These are phyloP conservation scores for Creontiades dilutus DNA, from an alignment of 2,888 invertebrate genomes.

Conservation along the genomic window DNA sequence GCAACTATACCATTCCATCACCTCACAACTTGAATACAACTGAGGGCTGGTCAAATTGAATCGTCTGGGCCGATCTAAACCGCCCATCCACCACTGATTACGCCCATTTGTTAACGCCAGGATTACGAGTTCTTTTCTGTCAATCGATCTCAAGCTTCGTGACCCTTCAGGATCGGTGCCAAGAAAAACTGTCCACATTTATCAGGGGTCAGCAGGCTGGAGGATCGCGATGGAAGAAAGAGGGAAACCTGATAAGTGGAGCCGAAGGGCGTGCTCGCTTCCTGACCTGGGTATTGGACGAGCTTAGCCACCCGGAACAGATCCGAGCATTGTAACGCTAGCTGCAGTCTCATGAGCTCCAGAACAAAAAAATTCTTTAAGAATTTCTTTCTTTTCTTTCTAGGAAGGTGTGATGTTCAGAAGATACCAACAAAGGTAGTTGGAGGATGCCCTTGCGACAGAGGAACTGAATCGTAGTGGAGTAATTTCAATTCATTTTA, in stretches of 20 bases:
- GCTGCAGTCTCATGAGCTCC: background rate
- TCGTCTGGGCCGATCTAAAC: too few species aligned
- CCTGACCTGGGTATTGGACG: slow-evolving; percentile 6
- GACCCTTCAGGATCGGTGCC: background rate
- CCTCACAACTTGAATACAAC: too few species aligned
- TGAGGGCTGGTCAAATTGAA: too few species aligned
- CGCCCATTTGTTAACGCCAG: too few species aligned
- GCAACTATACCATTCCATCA: too few species aligned
- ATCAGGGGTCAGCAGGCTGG: slow-evolving; percentile 1
- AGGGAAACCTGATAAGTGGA: slow-evolving; percentile 17
- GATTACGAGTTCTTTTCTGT: background rate
- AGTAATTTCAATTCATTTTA: too few species aligned
- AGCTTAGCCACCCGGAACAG: slow-evolving; percentile 1
- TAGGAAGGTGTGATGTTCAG: background rate
- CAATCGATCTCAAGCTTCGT: slow-evolving; percentile 14
- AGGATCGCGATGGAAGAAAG: slow-evolving; percentile 5
- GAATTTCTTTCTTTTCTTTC: too few species aligned
- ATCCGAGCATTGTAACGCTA: background rate
- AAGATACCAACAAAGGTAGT: background rate
- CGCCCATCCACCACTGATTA: too few species aligned
- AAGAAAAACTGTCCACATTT: slow-evolving; percentile 11
- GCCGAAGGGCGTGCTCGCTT: too few species aligned
- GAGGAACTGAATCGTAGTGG: too few species aligned
- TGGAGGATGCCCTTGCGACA: background rate
- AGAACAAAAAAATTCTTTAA: background rate